Conservation (phyloP, 2,888 invertebrate genomes). For the Mantis religiosa region DNA sequence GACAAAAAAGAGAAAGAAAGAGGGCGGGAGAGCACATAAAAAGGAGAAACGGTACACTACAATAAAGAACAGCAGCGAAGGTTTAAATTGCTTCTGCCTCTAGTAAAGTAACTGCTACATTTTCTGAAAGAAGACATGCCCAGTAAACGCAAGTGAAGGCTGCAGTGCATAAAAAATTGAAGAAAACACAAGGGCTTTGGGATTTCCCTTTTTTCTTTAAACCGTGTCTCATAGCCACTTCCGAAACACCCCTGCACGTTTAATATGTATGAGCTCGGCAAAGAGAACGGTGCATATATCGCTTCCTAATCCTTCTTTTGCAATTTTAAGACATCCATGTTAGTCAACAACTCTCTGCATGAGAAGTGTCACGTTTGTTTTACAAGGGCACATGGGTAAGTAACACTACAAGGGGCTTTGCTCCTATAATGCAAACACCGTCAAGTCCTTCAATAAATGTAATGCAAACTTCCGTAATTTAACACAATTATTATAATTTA, state of each 20-base stretch:
- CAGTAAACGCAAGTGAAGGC: not conserved
- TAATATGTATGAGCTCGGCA: not conserved
- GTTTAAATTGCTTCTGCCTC: not conserved
- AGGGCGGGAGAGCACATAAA: not conserved
- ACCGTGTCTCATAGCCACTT: not conserved
- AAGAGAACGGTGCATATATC: not conserved
- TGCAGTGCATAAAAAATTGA: not conserved
- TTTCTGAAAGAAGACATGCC: not conserved
- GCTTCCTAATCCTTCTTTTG: not conserved
- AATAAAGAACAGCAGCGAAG: not conserved
- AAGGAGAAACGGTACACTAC: not conserved
- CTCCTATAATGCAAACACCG: no score
- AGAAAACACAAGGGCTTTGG: not conserved
- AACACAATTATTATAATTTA: no score
- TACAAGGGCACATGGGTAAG: not conserved
- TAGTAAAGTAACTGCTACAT: not conserved
- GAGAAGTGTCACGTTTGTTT: not conserved
- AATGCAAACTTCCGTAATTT: no score
- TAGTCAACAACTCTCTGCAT: not conserved
- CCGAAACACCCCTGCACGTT: not conserved
- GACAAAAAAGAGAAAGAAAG: not conserved
- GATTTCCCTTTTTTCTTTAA: not conserved
- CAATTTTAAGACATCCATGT: not conserved
- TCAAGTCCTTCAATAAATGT: no score
- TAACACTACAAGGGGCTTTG: no score